Evolutionary conservation across 1,140 invertebrate species (phyloP), one percentile per base, ranked within the genome.

Genomic region (Planococcus citri): DNA sequence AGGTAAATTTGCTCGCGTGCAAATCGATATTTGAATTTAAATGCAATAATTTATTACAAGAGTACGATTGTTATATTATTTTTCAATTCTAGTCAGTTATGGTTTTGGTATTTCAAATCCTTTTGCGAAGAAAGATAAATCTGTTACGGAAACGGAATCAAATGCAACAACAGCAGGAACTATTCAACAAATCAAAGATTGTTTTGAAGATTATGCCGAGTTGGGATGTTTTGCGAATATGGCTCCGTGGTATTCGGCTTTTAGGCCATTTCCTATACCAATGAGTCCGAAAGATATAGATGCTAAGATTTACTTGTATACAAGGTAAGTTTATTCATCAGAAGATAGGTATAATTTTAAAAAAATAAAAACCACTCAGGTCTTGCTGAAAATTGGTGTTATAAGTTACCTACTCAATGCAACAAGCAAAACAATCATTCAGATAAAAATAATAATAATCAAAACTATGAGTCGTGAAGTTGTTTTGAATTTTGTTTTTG

Each of bases 201-300:
- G 41, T 20, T 51, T 64, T 21, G 60, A 64, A 4, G 76, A 75
- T 68, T 77, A 74, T 41, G 71, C 71, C n/a, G 73, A 73, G 37
- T 70, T 77, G 8, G 76, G 76, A 68, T 77, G 76, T 71, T 77
- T 77, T 37, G 38, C 72, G 0, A 72, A 72, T 38, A 68, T 70
- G 8, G 14, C 41, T 14, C 76, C 76, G 10, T 77, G 76, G 76
- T 69, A 57, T 33, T 72, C 71, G 10, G n/a, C 74, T 3, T 22
- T 74, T 12, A 70, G 76, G 60, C 76, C 76, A 6, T 72, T 76
- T 25, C 76, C 76, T 17, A 20, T 70, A 20, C 75, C 76, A 9
- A 51, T 71, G 67, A 57, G 17, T 25, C 76, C 76, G 0, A 68
- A 72, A 41, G 70, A 73, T 12, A 74, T 77, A 27, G 70, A 73